Percentiles rank a stretch among this genome's conserved stretches.
These are phyloP conservation scores for Trachythela sp. DNA, from an alignment of 64 coral and sea anemone species.

Conservation along the genomic window DNA sequence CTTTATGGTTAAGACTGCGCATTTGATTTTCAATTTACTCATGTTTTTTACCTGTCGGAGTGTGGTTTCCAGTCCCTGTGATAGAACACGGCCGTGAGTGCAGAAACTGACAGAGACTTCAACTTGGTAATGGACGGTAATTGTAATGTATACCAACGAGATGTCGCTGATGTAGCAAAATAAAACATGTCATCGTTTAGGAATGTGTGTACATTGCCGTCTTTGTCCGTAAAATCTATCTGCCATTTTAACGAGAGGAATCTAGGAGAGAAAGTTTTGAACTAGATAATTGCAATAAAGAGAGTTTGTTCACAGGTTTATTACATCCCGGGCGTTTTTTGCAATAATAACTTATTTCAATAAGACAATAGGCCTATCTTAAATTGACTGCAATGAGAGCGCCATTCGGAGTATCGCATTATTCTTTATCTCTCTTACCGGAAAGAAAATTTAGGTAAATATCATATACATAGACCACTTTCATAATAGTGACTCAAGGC, in stretches of 20 bases:
- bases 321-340: no score
- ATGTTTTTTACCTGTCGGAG: slow-evolving; percentile 48
- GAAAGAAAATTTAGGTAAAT: no score
- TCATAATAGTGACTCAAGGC: no score
- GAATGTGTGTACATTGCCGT: slow-evolving; percentile 52
- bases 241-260: slow-evolving; percentile 61
- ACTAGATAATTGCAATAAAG: no score
- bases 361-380: no score
- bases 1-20: no score
- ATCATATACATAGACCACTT: no score
- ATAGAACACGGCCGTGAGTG: slow-evolving; percentile 78
- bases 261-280: slow-evolving; percentile 32
- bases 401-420: no score
- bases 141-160: slow-evolving; percentile 68
- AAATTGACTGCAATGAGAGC: no score
- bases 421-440: no score
- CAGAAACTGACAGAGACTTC: slow-evolving; percentile 56
- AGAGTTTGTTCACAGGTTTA: no score
- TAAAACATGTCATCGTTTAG: slow-evolving; percentile 43
- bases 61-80: slow-evolving; percentile 81
- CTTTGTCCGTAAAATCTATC: slow-evolving; percentile 70
- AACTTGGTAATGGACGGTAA: slow-evolving; percentile 58
- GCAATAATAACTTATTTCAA: no score
- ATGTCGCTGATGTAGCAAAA: slow-evolving; percentile 61
- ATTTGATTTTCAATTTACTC: background rate